Evolutionary conservation across 2,797 vertebrate species (phyloP), one percentile per base, ranked within the genome.

Genomic region (Otus scops): DNA sequence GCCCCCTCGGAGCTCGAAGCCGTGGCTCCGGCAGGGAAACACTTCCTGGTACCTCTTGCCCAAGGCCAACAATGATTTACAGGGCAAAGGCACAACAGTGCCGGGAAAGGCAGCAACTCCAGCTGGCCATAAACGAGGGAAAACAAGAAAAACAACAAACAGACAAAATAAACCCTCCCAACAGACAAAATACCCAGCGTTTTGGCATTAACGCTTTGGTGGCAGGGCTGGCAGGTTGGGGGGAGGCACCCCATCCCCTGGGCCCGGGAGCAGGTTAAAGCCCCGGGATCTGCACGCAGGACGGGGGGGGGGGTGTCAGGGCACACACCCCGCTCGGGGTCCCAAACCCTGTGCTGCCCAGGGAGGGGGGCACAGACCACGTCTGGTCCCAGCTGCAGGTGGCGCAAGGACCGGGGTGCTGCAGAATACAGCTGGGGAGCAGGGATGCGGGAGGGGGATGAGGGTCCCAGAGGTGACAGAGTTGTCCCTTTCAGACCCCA

Each of bases 61-160:
- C 63, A 51, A 85, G 45, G 15, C 56, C 70, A 28, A 81, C 86
- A 79, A 65, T 85, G 75, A 91, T 93, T 93, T 94, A 92, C 87
- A 65, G 54, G 59, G 70, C 45, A 60, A 93, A 78, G 6, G 6
- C 59, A n/a, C 48, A 57, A 9, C 65, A 18, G n/a, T 60, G 84
- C 92, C 82, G 67, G 87, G 81, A 93, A 91, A 85, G 43, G 59
- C 77, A 53, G 76, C 51, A 14, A 7, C 65, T 70, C 32, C 65
- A 67, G 64, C 56, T 91, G 13, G 5, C 65, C 28, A 6, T 38
- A 12, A 43, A 57, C 43, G 45, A 20, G 14, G 3, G 16, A 6
- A 28, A 50, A 70, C 41, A 61, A 43, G 11, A 30, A 54, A 60
- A 67, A 39, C 39, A 32, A 11, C 34, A 15, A 32, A 11, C 34